Evolutionary conservation across 2,888 invertebrate species (phyloP), one percentile per base, ranked within the genome.

Genomic region (Lepidochitona cinerea): DNA sequence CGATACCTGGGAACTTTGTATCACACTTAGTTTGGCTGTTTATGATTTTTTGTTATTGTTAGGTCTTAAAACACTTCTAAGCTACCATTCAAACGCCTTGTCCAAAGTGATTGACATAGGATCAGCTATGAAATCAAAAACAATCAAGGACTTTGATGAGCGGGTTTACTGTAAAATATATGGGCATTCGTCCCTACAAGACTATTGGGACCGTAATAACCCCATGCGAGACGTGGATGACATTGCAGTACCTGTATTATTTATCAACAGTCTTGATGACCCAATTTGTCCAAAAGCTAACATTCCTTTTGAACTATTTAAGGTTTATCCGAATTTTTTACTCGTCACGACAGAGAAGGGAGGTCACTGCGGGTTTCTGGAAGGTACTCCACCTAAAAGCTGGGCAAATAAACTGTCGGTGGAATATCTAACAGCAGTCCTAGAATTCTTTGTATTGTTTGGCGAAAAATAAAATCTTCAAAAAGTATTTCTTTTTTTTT

Each of bases 281-380:
- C 84, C 84, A 9, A 64, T 84, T 0, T 80, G 75, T 49, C 23
- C 41, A 4, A 52, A 53, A 4, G 70, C 72, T 0, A 64, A 59
- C n/a, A 76, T 83, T n/a, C 81, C 83, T 2, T 80, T 75, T 52
- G 79, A 81, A 26, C 49, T 82, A 4, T 82, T 77, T 80, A 75
- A 81, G 36, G 84, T 82, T 54, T 87, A 86, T 75, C 88, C 88
- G 0, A 87, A 89, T 72, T 83, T 88, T 71, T 73, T 89, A 32
- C 79, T 89, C 26, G 85, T 83, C 5, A 81, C 80, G 1, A 82
- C 88, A 1, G 82, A 84, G n/a, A 79, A 80, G 66, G 89, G 89
- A 9, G 89, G 89, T 1, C 89, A 89, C 72, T 88, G 88, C 77
- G 88, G 88, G 6, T 89, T 89, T 74, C 74, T 87, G 32, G 86